Conservation (phyloP, 1,140 invertebrate species). For the Ctenoplectra terminalis region DNA sequence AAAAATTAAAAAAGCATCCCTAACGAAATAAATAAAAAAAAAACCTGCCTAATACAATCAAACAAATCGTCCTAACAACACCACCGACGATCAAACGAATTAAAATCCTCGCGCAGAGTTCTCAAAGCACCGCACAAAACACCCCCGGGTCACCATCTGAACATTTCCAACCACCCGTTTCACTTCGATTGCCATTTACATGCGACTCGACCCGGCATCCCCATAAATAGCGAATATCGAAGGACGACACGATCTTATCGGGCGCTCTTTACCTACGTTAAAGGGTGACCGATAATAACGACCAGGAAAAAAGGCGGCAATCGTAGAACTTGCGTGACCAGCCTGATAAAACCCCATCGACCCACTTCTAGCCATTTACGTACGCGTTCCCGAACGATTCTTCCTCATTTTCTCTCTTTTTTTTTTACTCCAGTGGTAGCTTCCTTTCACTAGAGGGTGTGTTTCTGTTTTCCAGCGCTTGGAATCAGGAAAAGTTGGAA, state of each 20-base stretch:
- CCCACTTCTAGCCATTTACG: conserved; percentile 45
- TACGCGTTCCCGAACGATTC: background rate
- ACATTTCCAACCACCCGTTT: background rate
- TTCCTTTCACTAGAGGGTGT: background rate
- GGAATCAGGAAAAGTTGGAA: background rate
- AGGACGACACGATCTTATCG: conserved; percentile 45
- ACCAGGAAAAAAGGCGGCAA: conserved; percentile 9
- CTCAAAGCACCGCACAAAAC: background rate
- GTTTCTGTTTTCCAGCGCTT: background rate
- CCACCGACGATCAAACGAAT: no score
- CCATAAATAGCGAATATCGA: conserved; percentile 22
- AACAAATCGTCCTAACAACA: no score
- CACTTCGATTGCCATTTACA: conserved; percentile 17
- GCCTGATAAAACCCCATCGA: conserved; percentile 54
- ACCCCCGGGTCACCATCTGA: background rate
- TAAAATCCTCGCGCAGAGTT: background rate
- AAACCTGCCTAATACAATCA: no score
- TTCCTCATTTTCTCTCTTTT: background rate
- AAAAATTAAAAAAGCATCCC: no score
- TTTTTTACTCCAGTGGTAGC: background rate
- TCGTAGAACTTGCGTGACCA: conserved; percentile 59
- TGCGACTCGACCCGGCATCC: background rate
- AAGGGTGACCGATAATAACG: conserved; percentile 21
- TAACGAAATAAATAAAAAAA: no score
- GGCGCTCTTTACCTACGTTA: conserved; percentile 17